These are phyloP conservation scores for Brachionus asplanchnoidis DNA, from an alignment of 1,140 invertebrate species.

Conservation along the genomic window DNA sequence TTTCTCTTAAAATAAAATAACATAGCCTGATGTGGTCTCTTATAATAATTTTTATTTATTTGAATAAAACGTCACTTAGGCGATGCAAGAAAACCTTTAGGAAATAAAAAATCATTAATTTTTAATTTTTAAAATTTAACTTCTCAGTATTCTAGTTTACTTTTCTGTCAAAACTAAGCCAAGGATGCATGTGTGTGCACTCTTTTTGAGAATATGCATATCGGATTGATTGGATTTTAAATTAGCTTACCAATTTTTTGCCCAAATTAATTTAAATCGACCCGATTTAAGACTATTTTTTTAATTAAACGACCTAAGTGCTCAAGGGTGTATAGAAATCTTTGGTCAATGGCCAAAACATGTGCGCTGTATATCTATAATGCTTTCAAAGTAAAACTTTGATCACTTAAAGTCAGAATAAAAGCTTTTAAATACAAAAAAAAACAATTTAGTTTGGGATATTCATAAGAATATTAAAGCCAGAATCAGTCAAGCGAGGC, in stretches of 20 bases:
- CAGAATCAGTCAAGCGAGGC: neutral
- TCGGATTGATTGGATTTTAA: neutral
- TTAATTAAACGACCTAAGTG: neutral
- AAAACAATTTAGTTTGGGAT: neutral
- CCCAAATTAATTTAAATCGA: constrained; percentile 20
- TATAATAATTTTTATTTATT: too few species aligned
- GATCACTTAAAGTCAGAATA: neutral
- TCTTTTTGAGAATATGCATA: neutral
- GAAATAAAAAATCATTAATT: too few species aligned
- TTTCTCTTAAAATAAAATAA: too few species aligned
- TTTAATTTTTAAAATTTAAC: too few species aligned
- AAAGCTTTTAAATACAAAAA: neutral
- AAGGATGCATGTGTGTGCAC: too few species aligned
- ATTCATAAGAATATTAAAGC: constrained; percentile 1
- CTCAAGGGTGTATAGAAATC: neutral
- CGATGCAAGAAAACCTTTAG: too few species aligned
- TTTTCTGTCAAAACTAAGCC: too few species aligned
- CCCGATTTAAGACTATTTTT: neutral
- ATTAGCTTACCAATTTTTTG: neutral
- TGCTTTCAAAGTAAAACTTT: neutral
- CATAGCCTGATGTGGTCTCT: too few species aligned
- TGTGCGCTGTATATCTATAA: constrained; percentile 2
- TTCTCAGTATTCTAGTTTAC: too few species aligned
- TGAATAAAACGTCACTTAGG: too few species aligned
- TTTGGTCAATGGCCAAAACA: neutral